Conservation (phyloP, 2,113 vertebrate genomes). For the Caloenas nicobarica region DNA sequence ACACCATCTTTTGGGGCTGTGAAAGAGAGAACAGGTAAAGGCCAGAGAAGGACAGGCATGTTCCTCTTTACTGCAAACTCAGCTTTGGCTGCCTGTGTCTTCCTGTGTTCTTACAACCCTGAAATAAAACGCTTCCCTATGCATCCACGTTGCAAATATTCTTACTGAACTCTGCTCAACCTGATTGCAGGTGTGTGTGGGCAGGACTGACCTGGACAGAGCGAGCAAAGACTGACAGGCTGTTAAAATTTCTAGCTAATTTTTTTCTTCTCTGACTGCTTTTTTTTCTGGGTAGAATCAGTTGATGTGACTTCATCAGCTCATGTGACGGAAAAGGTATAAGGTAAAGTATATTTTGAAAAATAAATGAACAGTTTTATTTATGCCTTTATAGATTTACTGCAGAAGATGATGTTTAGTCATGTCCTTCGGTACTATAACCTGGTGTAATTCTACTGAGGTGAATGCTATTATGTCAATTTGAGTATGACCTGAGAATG, state of each 20-base stretch:
- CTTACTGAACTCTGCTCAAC: background rate
- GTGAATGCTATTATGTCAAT: background rate
- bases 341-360: background rate
- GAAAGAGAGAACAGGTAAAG: background rate
- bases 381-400: background rate
- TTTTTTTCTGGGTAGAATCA: background rate
- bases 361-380: background rate
- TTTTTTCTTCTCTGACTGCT: background rate
- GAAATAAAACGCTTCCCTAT: background rate
- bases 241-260: background rate
- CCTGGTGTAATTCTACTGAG: background rate
- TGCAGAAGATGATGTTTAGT: background rate
- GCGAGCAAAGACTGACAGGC: background rate
- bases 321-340: background rate
- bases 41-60: background rate
- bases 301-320: background rate
- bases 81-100: background rate
- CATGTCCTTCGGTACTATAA: background rate
- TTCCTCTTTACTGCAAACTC: background rate
- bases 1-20: background rate
- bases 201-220: background rate
- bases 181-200: background rate
- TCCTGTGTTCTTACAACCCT: background rate
- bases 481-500: background rate
- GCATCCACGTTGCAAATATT: background rate